phyloP scores from a whole-genome alignment of 2,888 invertebrate species.

The Folsomia manolachei region DNA sequence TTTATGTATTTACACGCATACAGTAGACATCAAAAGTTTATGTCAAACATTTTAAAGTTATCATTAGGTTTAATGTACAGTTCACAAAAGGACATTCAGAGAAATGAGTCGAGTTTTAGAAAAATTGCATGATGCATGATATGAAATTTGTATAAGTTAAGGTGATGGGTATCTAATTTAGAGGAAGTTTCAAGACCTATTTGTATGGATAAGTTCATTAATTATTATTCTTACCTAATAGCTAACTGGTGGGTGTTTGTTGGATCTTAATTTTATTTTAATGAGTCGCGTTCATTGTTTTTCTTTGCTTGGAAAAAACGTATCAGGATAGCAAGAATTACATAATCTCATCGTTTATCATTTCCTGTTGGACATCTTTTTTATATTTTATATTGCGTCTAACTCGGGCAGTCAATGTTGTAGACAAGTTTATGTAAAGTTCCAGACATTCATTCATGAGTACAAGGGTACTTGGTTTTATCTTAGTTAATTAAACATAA shows the following conservation, averaged over 20 bases:
- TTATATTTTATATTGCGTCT: not conserved
- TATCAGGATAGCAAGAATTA: not conserved
- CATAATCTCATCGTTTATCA: not conserved
- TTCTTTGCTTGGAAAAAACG: too few species aligned
- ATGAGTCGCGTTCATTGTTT: not conserved
- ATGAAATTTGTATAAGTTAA: not conserved
- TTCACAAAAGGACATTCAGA: not conserved
- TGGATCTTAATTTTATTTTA: not conserved
- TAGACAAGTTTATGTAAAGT: too few species aligned
- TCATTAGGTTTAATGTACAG: not conserved
- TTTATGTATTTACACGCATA: not conserved
- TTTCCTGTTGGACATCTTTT: too few species aligned
- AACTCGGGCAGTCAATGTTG: not conserved
- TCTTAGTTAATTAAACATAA: too few species aligned
- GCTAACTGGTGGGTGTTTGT: conserved; percentile 5
- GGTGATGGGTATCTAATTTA: not conserved
- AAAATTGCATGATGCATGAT: not conserved
- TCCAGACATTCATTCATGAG: too few species aligned
- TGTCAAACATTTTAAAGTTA: not conserved
- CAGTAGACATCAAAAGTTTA: not conserved
- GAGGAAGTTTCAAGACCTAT: not conserved
- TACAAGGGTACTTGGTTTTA: too few species aligned
- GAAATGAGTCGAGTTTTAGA: not conserved
- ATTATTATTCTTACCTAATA: too few species aligned
- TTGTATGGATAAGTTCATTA: not conserved